phyloP scores from a whole-genome alignment of 2,113 vertebrate species.

The Passer domesticus region DNA sequence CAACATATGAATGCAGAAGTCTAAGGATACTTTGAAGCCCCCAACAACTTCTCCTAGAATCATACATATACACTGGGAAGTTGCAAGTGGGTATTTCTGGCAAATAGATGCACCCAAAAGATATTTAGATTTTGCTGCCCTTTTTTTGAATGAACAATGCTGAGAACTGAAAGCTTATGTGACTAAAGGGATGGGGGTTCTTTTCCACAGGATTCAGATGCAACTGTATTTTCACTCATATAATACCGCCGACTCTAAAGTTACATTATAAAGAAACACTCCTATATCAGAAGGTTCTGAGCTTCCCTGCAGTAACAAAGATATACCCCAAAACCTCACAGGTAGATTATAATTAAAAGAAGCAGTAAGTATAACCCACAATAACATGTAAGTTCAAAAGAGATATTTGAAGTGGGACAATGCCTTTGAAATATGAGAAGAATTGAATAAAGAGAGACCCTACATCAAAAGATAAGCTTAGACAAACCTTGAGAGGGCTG shows the following conservation, averaged over 20 bases:
- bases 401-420: neutral
- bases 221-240: neutral
- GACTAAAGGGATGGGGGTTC: neutral
- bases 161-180: neutral
- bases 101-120: neutral
- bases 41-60: neutral
- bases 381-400: neutral
- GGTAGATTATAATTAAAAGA: neutral
- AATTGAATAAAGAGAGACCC: neutral
- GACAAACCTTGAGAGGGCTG: neutral
- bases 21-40: neutral
- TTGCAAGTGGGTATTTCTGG: neutral
- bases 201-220: neutral
- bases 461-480: neutral
- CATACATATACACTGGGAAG: neutral
- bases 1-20: rapidly evolving
- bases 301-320: neutral
- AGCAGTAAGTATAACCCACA: neutral
- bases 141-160: neutral
- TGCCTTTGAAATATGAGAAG: slow-evolving; percentile 7
- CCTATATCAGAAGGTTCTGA: neutral
- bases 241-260: neutral
- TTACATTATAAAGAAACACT: neutral
- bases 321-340: neutral
- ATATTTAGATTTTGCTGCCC: neutral